Percentiles rank a stretch among this genome's conserved stretches.
phyloP scores from a whole-genome alignment of 2,888 invertebrate genomes.

The Pecten maximus region DNA sequence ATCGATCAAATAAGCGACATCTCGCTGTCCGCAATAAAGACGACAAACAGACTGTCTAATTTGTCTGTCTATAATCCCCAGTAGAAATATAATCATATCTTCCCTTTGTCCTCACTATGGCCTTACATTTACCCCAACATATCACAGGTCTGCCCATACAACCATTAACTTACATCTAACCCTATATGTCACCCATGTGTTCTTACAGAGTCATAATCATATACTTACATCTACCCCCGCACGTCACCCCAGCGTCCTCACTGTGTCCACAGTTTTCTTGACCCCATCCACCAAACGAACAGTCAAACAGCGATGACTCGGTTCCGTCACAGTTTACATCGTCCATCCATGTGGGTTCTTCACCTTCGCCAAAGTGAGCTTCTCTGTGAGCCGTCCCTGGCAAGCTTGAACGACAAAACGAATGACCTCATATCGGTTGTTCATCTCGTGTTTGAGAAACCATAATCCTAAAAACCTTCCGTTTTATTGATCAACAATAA shows the following conservation, averaged over 20 bases:
- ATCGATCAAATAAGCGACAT: too few relatives aligned
- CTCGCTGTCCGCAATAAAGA: too few relatives aligned
- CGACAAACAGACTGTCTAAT: too few relatives aligned
- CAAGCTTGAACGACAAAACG: background rate
- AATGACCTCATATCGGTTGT: too few relatives aligned
- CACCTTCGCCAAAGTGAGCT: background rate
- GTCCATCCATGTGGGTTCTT: conserved; percentile 9
- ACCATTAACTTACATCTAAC: background rate
- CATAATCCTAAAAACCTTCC: too few relatives aligned
- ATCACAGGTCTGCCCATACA: background rate
- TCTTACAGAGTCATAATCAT: background rate
- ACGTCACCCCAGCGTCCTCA: background rate
- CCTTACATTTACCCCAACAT: too few relatives aligned
- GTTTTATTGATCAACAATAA: too few relatives aligned
- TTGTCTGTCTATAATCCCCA: too few relatives aligned
- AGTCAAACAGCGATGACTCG: background rate
- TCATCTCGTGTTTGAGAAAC: too few relatives aligned
- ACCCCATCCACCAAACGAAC: background rate
- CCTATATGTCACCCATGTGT: background rate
- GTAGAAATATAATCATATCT: too few relatives aligned
- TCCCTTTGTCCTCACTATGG: too few relatives aligned
- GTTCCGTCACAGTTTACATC: background rate
- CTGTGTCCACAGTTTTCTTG: background rate
- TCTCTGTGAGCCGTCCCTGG: background rate
- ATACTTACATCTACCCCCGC: background rate